These are phyloP conservation scores for Tipula confusa DNA, from an alignment of 2,888 invertebrate genomes.

Conservation along the genomic window DNA sequence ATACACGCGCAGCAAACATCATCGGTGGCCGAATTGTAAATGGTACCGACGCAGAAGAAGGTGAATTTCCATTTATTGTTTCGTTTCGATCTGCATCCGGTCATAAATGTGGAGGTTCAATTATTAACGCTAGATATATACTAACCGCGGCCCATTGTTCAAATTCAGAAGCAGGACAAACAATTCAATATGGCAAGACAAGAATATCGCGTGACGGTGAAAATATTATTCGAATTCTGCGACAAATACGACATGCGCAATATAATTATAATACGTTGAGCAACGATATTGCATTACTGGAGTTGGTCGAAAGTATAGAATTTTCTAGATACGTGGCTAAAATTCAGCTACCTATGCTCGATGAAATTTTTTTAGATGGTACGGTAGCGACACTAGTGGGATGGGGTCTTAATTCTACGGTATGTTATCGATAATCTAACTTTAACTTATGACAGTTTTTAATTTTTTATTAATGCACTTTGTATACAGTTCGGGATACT, in stretches of 20 bases:
- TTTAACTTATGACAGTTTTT: not conserved
- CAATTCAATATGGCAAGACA: not conserved
- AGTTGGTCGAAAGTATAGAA: not conserved
- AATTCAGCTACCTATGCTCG: not conserved
- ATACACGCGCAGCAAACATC: not conserved
- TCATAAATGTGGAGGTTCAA: not conserved
- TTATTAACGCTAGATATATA: not conserved
- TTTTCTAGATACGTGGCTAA: not conserved
- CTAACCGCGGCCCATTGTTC: not conserved
- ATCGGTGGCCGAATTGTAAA: not conserved
- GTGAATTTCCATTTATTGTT: constrained; percentile 14
- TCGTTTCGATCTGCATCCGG: not conserved
- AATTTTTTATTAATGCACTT: not conserved
- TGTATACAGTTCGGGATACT: not conserved
- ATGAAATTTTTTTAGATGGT: not conserved
- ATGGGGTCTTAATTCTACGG: not conserved
- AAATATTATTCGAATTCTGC: not conserved
- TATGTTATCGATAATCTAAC: not conserved
- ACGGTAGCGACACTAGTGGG: not conserved
- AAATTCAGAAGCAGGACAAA: not conserved
- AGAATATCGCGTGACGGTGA: not conserved
- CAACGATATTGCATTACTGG: not conserved
- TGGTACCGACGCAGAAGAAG: not conserved
- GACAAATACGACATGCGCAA: not conserved
- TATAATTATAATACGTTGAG: not conserved